phyloP scores from a whole-genome alignment of 2,797 vertebrate genomes.

The Bovichtus diacanthus region DNA sequence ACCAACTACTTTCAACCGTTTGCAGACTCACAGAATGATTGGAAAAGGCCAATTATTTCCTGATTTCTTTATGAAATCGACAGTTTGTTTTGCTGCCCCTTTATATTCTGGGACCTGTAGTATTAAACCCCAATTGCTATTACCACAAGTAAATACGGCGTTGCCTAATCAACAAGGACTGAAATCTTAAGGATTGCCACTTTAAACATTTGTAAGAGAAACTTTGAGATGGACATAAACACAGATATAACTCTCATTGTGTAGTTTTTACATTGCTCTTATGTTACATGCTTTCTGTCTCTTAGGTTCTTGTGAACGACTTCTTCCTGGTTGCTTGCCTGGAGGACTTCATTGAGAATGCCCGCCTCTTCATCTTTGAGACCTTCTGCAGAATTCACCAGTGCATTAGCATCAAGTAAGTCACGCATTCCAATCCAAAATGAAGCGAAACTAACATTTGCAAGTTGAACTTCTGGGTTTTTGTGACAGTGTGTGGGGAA shows the following conservation, averaged over 20 bases:
- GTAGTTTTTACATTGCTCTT: not conserved
- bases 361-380: conserved; percentile 98
- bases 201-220: conserved; percentile 3
- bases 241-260: conserved; percentile 7
- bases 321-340: conserved; percentile 98
- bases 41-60: too few species aligned
- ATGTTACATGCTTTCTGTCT: conserved; percentile 29
- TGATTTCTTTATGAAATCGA: too few species aligned
- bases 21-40: too few species aligned
- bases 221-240: not conserved
- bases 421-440: not conserved
- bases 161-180: too few species aligned
- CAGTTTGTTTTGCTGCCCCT: too few species aligned
- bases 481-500: not conserved
- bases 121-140: too few species aligned
- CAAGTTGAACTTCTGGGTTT: not conserved
- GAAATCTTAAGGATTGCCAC: too few species aligned
- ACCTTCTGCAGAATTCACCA: conserved; percentile 99
- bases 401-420: conserved; percentile 97
- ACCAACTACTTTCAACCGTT: too few species aligned
- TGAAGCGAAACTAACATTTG: not conserved
- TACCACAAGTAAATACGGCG: too few species aligned
- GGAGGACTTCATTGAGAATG: conserved; percentile 99
- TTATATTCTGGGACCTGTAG: too few species aligned
- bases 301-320: conserved; percentile 97